Base-by-base conservation (phyloP, 2,888 invertebrate genomes). In the Conops quadrifasciatus region DNA sequence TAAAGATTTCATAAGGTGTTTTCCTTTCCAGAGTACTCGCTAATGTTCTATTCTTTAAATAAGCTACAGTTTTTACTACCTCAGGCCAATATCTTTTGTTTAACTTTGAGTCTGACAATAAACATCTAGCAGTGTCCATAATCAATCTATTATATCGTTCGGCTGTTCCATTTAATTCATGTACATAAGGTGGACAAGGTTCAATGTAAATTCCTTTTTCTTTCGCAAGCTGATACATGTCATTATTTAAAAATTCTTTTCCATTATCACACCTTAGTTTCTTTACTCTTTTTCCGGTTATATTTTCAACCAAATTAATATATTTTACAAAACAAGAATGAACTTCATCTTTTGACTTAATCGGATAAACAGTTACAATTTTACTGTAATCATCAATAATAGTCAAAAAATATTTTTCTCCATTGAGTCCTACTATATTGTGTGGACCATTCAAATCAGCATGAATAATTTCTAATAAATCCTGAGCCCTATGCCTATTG, bases 381-480 rank as follows among this genome's bases (percentile, higher is more conserved):
- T 56, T 56, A 19, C 56, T 56, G 19, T 24, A 56, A 7, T 56
- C 56, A 56, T 13, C 56, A 19, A 56, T 21, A 7, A 21, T 16
- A 56, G 56, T n/a, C 13, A 56, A 56, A 19, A 56, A 56, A 21
- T 56, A 56, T 56, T 56, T 21, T 56, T 56, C 26, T 19, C 56
- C 56, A n/a, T n/a, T 3, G n/a, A 1, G 2, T 16, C 56, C 56
- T 19, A 30, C 9, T 5, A 43, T 67, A 53, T 28, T 51, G 58
- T 64, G 70, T 56, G 70, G 64, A n/a, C 70, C 63, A 70, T 70
- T 70, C 15, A 70, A 56, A 56, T 70, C 70, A 26, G 70, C 62
- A 24, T 56, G 70, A 26, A 70, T 70, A 51, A 70, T 11, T 70
- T 70, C 56, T 45, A 70, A 53, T 16, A 63, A 45, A 56, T 70